A percentile compares a stretch with the other conserved stretches of the same genome.
These are phyloP conservation scores for Nomada flava DNA, from an alignment of 2,888 invertebrate genomes.

Conservation along the genomic window DNA sequence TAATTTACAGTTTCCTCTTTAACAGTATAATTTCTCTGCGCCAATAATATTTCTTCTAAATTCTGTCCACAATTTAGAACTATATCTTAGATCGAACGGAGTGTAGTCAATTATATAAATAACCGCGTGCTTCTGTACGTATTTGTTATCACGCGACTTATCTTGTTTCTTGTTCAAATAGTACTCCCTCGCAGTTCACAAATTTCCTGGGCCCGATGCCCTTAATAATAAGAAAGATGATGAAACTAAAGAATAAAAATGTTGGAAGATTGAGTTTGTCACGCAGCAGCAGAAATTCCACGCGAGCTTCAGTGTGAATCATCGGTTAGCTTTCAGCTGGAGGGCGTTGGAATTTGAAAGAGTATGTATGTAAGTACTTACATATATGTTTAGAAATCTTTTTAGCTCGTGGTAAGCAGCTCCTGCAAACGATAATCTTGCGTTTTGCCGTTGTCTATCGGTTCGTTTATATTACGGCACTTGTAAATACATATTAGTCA, in stretches of 20 bases:
- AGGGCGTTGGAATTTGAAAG: slow-evolving; percentile 14
- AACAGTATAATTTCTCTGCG: no score
- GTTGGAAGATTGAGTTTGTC: slow-evolving; percentile 7
- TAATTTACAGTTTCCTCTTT: neutral
- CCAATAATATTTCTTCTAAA: neutral
- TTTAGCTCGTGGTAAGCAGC: neutral
- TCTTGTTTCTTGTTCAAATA: neutral
- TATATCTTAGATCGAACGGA: neutral
- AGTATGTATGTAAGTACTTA: neutral
- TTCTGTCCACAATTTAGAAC: neutral
- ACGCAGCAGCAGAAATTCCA: slow-evolving; percentile 25
- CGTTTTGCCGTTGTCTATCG: slow-evolving; percentile 12
- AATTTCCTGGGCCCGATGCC: neutral
- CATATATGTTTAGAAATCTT: slow-evolving; percentile 7
- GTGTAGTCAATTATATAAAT: neutral
- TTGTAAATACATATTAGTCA: neutral
- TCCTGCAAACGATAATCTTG: slow-evolving; percentile 3
- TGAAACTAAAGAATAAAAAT: neutral
- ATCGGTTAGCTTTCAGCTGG: slow-evolving; percentile 25
- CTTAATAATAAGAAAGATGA: neutral
- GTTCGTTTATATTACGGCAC: slow-evolving; percentile 14
- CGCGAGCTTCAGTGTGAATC: slow-evolving; percentile 19
- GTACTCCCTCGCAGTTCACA: neutral
- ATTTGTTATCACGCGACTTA: neutral
- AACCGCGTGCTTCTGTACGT: neutral